Conservation (phyloP, 2,797 vertebrate species). For the Poliocrania exsul region DNA sequence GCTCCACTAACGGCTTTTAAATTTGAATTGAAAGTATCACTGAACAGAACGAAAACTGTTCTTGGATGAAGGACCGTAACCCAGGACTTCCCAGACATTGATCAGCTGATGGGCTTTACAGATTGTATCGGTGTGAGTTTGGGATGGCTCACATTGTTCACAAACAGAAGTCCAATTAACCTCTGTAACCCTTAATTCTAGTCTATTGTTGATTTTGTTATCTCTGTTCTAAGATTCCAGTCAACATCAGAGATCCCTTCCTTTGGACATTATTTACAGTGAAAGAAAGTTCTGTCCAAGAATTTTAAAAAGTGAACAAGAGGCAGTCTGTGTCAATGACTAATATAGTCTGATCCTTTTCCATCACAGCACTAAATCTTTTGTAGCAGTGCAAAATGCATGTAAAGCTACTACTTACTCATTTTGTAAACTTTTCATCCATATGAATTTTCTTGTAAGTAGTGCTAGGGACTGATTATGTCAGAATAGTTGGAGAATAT, state of each 20-base stretch:
- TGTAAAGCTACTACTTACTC: not conserved
- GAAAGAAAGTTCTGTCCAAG: not conserved
- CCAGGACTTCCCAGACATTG: not conserved
- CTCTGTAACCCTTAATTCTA: not conserved
- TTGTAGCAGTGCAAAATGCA: not conserved
- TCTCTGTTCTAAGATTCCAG: not conserved
- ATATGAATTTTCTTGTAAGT: not conserved
- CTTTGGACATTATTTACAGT: not conserved
- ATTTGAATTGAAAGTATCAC: not conserved
- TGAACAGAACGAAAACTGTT: not conserved
- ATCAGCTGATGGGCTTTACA: not conserved
- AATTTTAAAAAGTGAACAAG: not conserved
- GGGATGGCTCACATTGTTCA: not conserved
- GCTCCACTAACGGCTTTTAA: not conserved
- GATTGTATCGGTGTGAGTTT: not conserved
- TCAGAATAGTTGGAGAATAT: not conserved
- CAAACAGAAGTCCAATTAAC: not conserved
- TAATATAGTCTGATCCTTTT: not conserved
- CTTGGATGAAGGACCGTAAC: not conserved
- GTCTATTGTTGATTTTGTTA: not conserved
- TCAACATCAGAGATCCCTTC: not conserved
- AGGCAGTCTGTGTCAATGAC: not conserved
- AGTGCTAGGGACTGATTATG: not conserved
- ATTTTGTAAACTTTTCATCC: not conserved
- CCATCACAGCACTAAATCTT: not conserved